Evolutionary conservation across 2,888 invertebrate genomes (phyloP).

Genomic region (Ichneumon xanthorius): DNA sequence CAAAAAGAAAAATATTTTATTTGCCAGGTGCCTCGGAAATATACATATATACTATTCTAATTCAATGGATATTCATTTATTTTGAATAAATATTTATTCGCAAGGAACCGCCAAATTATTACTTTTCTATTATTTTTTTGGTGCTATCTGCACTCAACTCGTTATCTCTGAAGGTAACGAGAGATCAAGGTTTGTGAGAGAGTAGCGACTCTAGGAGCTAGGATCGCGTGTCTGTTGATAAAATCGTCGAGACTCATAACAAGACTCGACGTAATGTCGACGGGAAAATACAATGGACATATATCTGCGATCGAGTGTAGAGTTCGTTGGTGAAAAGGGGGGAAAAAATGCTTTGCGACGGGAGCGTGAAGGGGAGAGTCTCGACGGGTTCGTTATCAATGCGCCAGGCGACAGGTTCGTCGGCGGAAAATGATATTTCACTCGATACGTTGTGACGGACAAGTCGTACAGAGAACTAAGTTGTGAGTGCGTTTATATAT

Average conservation of each 20-base stretch:
- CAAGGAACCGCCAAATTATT: too few relatives aligned
- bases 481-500: slow-evolving; percentile 8
- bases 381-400: slow-evolving; percentile 17
- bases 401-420: slow-evolving; percentile 35
- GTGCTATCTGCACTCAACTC: not conserved
- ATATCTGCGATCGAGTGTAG: slow-evolving; percentile 14
- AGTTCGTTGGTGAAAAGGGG: slow-evolving; percentile 5
- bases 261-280: not conserved
- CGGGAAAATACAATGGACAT: not conserved
- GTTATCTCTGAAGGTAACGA: not conserved
- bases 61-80: too few relatives aligned
- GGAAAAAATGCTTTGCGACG: slow-evolving; percentile 12
- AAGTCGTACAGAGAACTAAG: not conserved
- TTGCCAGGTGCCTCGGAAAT: too few relatives aligned
- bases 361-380: slow-evolving; percentile 16
- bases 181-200: slow-evolving; percentile 8
- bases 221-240: slow-evolving; percentile 26
- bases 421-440: slow-evolving; percentile 37
- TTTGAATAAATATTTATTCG: too few relatives aligned
- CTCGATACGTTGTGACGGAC: slow-evolving; percentile 4
- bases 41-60: too few relatives aligned
- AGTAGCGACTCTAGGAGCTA: not conserved
- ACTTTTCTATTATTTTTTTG: too few relatives aligned
- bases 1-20: too few relatives aligned
- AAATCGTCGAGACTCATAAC: slow-evolving; percentile 5